Percentiles rank a stretch among this genome's conserved stretches.
Conservation (phyloP, 92 coral and sea anemone genomes). For the Epizoanthus illoricatus region DNA sequence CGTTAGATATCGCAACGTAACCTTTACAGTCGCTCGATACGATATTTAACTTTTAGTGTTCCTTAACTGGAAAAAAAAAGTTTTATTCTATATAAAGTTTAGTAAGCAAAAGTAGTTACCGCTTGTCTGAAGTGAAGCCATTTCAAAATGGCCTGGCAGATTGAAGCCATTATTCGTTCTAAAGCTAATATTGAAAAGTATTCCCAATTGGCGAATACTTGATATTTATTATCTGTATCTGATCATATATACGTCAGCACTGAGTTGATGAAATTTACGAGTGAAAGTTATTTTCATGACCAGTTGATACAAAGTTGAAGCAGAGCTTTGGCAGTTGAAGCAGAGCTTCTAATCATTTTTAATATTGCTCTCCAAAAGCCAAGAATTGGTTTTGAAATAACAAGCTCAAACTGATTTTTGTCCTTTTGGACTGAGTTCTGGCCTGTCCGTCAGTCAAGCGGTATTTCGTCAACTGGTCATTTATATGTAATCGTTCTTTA, state of each 20-base stretch:
- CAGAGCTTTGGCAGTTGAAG: not conserved
- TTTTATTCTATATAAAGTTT: no score
- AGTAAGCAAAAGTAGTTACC: constrained; percentile 24
- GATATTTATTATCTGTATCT: constrained; percentile 76
- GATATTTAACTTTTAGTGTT: no score
- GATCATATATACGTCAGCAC: not conserved
- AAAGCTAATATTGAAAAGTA: constrained; percentile 61
- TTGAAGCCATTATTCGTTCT: constrained; percentile 67
- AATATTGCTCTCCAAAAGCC: no score
- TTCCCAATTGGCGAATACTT: constrained; percentile 50
- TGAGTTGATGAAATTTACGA: not conserved
- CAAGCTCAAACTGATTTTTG: no score
- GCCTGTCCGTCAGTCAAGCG: no score
- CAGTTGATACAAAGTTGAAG: constrained; percentile 10
- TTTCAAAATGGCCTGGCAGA: constrained; percentile 72
- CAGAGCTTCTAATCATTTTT: no score
- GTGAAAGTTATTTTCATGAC: not conserved
- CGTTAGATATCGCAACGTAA: constrained; percentile 11
- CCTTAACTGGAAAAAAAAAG: no score
- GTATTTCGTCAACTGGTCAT: constrained; percentile 18
- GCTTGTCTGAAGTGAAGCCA: constrained; percentile 12
- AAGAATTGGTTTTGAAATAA: no score
- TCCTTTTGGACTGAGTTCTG: no score
- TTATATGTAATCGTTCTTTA: not conserved
- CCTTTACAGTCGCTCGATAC: no score